Percentiles rank a stretch among this genome's conserved stretches.
Conservation (phyloP, 37 sponge, comb jelly and placozoan species). For the Chondrosia reniformis region DNA sequence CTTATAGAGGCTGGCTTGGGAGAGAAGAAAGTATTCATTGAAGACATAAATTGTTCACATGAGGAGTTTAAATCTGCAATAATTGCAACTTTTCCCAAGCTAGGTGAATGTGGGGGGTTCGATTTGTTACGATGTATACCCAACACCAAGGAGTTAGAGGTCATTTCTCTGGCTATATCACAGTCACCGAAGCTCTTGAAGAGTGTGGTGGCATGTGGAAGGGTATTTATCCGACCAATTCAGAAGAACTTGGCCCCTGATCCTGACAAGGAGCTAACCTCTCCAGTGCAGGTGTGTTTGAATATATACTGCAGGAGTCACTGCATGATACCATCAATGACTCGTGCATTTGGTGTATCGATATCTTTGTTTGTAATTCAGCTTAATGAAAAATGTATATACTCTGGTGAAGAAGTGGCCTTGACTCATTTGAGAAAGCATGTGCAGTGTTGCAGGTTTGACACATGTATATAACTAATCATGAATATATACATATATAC, state of each 20-base stretch:
- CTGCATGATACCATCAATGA: not conserved
- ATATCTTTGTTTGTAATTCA: no score
- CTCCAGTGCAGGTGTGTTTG: not conserved
- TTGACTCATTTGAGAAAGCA: not conserved
- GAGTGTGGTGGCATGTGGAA: slow-evolving; percentile 20
- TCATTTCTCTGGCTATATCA: not conserved
- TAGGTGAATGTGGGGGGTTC: slow-evolving; percentile 28
- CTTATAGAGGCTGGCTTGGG: slow-evolving; percentile 32
- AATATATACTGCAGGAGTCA: not conserved
- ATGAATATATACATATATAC: no score
- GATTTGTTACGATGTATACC: slow-evolving; percentile 36
- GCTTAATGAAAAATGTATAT: not conserved
- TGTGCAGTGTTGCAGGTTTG: not conserved
- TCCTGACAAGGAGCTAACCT: not conserved
- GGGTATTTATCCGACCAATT: slow-evolving; percentile 35
- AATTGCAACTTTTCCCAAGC: slow-evolving; percentile 21
- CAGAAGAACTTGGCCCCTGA: slow-evolving; percentile 27
- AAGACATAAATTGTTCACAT: slow-evolving; percentile 22
- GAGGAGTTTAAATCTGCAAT: slow-evolving; percentile 15
- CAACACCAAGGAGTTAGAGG: slow-evolving; percentile 26
- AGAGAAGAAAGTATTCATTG: slow-evolving; percentile 14
- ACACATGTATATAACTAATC: no score
- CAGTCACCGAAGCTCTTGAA: slow-evolving; percentile 10
- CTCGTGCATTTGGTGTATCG: not conserved
- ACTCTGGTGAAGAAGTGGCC: not conserved